Evolutionary conservation across 2,888 invertebrate species (phyloP), one percentile per base, ranked within the genome.

Genomic region (Morinoia aosen): DNA sequence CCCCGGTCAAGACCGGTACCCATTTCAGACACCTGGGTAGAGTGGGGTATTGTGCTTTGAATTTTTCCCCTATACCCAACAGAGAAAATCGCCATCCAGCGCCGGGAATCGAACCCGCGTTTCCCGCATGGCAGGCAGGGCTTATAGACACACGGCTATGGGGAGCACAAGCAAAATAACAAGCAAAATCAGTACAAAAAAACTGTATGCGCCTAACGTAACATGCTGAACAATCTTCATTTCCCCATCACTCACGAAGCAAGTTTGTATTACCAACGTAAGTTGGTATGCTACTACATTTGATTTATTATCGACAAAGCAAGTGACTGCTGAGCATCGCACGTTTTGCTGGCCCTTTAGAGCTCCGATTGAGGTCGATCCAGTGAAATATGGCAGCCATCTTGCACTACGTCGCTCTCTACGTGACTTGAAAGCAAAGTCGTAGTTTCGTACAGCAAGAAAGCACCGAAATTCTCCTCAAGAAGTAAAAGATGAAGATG

Each of bases 331-430:
- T 76, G 76, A 76, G 76, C 76, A 76, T 76, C 76, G 76, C 76
- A 76, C 76, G 76, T 90, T 90, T 90, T 39, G 90, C 40, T 90
- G 39, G 40, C 40, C 90, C 39, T 90, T 90, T 90, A 39, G 40
- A 90, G 48, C 90, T 90, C 90, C 40, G 90, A 90, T 90, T 90
- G 90, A 90, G 48, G 48, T 39, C 90, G 39, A 90, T 90, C 90
- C 90, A 48, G 90, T 90, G 76, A 90, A 90, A 90, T 90, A 90
- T 90, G 40, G 14, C 14, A 1, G 48, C 90, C 90, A 90, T 90
- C 90, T 48, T 90, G 90, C 48, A 90, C 11, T 14, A 14, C 48
- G 90, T 90, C 90, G 90, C 90, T 11, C 90, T 14, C 40, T 90
- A 90, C 90, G 90, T 90, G 90, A 90, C 39, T 90, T 90, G 90